phyloP scores from a whole-genome alignment of 2,113 vertebrate species.

The Eurypyga helias region DNA sequence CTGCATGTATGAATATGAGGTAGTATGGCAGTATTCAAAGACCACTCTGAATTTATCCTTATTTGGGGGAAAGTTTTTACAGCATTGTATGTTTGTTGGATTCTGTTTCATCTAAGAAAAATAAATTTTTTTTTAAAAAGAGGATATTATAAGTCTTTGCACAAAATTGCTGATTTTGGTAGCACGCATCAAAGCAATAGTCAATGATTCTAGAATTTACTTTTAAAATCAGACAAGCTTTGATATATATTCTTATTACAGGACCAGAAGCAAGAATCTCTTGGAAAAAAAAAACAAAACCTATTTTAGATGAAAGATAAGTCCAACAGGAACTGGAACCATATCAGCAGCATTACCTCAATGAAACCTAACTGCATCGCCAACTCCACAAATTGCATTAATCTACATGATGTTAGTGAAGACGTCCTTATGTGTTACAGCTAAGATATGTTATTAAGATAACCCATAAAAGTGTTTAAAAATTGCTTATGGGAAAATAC shows the following conservation, averaged over 20 bases:
- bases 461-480: not conserved
- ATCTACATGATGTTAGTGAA: rapidly evolving
- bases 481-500: not conserved
- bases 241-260: not conserved
- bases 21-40: not conserved
- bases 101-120: not conserved
- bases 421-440: not conserved
- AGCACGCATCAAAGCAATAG: not conserved
- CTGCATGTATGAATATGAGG: not conserved
- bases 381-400: not conserved
- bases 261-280: not conserved
- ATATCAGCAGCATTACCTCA: not conserved
- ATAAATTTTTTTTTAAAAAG: not conserved
- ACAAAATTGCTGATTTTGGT: not conserved
- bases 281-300: not conserved
- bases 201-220: not conserved
- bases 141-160: not conserved
- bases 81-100: not conserved
- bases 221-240: not conserved
- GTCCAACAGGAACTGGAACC: not conserved
- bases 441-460: not conserved
- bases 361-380: not conserved
- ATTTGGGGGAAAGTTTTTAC: not conserved
- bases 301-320: not conserved
- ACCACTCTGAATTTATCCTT: not conserved